phyloP scores from a whole-genome alignment of 2,888 invertebrate species.

The Troides aeacus region DNA sequence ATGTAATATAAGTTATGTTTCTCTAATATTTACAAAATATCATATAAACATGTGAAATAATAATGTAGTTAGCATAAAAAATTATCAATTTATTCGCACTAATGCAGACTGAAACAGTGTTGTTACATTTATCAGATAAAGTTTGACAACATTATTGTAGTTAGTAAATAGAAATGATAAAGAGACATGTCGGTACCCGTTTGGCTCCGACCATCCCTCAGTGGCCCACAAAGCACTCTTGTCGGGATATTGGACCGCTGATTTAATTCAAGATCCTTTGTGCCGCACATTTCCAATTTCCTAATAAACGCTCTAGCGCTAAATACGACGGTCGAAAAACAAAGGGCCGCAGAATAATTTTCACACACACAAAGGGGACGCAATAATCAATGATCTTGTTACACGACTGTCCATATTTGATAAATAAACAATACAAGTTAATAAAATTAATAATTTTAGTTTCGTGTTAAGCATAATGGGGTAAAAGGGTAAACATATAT shows the following conservation, averaged over 20 bases:
- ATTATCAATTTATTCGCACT: neutral
- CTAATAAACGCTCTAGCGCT: slow-evolving; percentile 61
- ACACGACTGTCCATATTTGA: slow-evolving; percentile 54
- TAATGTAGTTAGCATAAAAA: neutral
- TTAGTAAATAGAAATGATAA: slow-evolving; percentile 14
- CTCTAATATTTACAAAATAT: neutral
- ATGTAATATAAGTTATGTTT: too few species aligned
- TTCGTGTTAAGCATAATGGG: slow-evolving; percentile 42
- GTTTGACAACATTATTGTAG: neutral
- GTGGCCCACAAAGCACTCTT: slow-evolving; percentile 53
- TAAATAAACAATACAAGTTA: slow-evolving; percentile 43
- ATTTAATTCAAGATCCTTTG: slow-evolving; percentile 74
- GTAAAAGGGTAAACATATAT: slow-evolving; percentile 36
- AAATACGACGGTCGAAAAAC: slow-evolving; percentile 58
- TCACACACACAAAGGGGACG: slow-evolving; percentile 50
- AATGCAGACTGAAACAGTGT: neutral
- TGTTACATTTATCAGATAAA: neutral
- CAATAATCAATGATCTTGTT: slow-evolving; percentile 57
- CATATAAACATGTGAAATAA: neutral
- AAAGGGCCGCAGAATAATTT: slow-evolving; percentile 49
- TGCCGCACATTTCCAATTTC: slow-evolving; percentile 66
- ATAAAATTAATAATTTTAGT: slow-evolving; percentile 39
- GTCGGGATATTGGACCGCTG: slow-evolving; percentile 63
- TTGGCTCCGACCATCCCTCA: slow-evolving; percentile 32
- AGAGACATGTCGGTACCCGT: slow-evolving; percentile 8